Percentiles rank a stretch among this genome's conserved stretches.
Evolutionary conservation across 2,797 vertebrate genomes (phyloP).

Genomic region (Sebastes hopkinsi): DNA sequence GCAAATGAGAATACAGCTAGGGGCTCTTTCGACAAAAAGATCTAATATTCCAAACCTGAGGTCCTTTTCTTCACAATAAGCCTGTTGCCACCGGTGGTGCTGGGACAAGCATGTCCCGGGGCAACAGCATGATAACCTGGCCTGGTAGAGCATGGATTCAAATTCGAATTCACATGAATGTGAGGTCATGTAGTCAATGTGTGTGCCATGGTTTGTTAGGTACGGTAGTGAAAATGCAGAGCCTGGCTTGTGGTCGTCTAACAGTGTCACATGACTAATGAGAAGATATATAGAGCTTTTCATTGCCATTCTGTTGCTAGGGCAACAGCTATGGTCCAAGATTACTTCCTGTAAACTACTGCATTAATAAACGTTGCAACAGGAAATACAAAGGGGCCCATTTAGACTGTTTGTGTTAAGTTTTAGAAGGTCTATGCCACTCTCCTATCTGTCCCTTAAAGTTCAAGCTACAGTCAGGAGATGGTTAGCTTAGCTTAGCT

Average conservation of each 20-base stretch:
- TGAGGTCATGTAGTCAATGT: background rate
- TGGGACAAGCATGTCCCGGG: background rate
- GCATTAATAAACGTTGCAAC: background rate
- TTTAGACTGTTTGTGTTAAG: background rate
- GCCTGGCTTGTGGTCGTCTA: background rate
- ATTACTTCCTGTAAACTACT: background rate
- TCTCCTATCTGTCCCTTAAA: background rate
- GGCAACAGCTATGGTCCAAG: background rate
- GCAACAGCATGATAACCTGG: background rate
- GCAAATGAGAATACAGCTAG: constrained; percentile 23
- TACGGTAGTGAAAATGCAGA: background rate
- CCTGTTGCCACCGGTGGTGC: constrained; percentile 12
- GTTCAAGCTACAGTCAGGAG: background rate
- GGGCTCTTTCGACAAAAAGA: background rate
- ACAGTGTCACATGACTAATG: background rate
- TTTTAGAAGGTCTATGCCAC: background rate
- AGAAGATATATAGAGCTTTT: background rate
- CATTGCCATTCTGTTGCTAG: background rate
- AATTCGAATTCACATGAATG: background rate
- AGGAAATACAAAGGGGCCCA: background rate
- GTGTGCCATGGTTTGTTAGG: background rate
- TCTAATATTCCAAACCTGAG: background rate
- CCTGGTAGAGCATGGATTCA: background rate
- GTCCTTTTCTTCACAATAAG: background rate
- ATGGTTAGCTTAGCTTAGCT: background rate